Conservation (phyloP, 2,113 vertebrate species). For the Castor canadensis region DNA sequence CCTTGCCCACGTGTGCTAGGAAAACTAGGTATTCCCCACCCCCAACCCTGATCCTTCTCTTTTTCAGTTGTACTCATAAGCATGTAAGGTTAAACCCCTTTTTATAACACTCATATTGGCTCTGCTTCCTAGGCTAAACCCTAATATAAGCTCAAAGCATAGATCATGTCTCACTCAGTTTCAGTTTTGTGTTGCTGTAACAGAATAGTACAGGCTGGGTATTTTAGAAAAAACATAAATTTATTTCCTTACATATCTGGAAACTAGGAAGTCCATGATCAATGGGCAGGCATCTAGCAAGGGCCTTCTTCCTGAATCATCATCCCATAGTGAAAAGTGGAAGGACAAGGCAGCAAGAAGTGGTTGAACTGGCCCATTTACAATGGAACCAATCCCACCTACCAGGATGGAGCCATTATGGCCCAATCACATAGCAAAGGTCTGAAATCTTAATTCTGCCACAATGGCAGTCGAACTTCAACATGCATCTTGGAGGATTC, state of each 20-base stretch:
- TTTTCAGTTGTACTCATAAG: not conserved
- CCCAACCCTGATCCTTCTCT: not conserved
- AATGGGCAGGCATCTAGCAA: not conserved
- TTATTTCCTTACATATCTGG: not conserved
- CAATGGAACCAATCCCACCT: no score
- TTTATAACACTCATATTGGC: not conserved
- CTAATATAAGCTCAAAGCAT: not conserved
- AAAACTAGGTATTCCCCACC: not conserved
- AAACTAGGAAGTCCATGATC: not conserved
- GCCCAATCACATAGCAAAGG: not conserved
- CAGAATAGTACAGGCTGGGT: not conserved
- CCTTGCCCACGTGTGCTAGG: not conserved
- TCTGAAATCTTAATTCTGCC: not conserved
- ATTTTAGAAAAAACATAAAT: not conserved
- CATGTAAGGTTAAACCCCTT: not conserved
- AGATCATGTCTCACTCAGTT: not conserved
- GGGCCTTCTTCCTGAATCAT: not conserved
- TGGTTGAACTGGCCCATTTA: not conserved
- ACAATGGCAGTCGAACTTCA: not conserved
- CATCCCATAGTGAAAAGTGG: not conserved
- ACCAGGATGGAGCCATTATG: not conserved
- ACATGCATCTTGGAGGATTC: not conserved
- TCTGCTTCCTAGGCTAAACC: not conserved
- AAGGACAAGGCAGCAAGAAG: not conserved
- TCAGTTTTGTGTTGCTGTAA: not conserved